Percentiles rank a stretch among this genome's conserved stretches.
phyloP scores from a whole-genome alignment of 2,113 vertebrate genomes.

The Ceyx melanurus region DNA sequence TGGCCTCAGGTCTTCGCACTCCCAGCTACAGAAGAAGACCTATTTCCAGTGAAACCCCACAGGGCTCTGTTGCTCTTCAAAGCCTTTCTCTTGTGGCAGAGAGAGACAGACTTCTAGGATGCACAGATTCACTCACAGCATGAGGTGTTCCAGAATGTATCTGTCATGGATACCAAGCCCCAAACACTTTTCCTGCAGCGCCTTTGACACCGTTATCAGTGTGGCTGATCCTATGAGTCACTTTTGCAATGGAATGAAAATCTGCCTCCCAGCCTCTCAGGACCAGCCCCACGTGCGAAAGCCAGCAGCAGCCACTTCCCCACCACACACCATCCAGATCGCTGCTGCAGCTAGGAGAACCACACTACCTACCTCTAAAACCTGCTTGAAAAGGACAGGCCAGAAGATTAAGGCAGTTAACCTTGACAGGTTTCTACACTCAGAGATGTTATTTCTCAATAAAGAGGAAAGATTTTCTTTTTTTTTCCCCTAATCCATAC shows the following conservation, averaged over 20 bases:
- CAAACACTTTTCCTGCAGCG: neutral
- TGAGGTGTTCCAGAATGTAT: neutral
- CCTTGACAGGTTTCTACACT: neutral
- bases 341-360: neutral
- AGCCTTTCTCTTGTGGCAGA: neutral
- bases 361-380: neutral
- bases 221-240: neutral
- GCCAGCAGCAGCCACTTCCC: neutral
- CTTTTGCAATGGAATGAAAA: neutral
- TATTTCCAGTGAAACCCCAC: neutral
- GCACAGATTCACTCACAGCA: neutral
- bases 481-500: neutral
- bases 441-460: neutral
- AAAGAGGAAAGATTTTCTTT: neutral
- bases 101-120: neutral
- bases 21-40: neutral
- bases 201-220: neutral
- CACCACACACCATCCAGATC: neutral
- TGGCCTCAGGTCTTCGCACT: neutral
- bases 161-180: slow-evolving; percentile 43
- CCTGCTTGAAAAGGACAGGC: neutral
- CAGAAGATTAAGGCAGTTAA: neutral
- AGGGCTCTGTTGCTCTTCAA: neutral
- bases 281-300: neutral
- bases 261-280: neutral